A percentile compares a stretch with the other conserved stretches of the same genome.
Conservation (phyloP, 2,113 vertebrate species). For the Sinocyclocheilus anshuiensis region DNA sequence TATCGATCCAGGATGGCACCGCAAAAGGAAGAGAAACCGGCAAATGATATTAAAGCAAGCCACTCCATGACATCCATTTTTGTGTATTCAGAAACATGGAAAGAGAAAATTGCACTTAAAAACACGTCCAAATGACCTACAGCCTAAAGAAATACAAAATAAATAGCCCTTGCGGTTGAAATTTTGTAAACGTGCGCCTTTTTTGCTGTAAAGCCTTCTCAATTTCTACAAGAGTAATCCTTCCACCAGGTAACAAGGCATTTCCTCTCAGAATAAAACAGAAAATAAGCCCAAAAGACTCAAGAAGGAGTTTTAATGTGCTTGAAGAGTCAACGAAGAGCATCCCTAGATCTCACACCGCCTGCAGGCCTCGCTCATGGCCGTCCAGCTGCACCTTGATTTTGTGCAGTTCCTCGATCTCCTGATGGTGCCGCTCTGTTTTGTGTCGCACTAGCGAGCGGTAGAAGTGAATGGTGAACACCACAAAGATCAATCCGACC, state of each 20-base stretch:
- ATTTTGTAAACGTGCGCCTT: constrained; percentile 45
- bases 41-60: not conserved
- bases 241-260: not conserved
- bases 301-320: constrained; percentile 12
- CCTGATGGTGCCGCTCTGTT: constrained; percentile 92
- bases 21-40: not conserved
- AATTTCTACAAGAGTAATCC: not conserved
- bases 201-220: not conserved
- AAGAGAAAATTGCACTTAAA: constrained; percentile 13
- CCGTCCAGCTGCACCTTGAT: constrained; percentile 95
- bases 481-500: constrained; percentile 91
- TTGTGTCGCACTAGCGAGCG: constrained; percentile 96
- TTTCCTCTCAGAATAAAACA: not conserved
- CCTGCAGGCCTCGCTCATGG: constrained; percentile 87
- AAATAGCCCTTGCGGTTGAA: constrained; percentile 53
- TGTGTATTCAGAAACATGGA: not conserved
- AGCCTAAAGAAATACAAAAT: constrained; percentile 22
- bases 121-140: not conserved
- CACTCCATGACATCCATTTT: not conserved
- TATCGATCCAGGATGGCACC: not conserved
- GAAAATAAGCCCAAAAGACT: not conserved
- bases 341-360: constrained; percentile 60
- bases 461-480: constrained; percentile 98
- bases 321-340: not conserved
- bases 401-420: constrained; percentile 97